These are phyloP conservation scores for Clusia tigrina DNA, from an alignment of 2,888 invertebrate genomes.

Conservation along the genomic window DNA sequence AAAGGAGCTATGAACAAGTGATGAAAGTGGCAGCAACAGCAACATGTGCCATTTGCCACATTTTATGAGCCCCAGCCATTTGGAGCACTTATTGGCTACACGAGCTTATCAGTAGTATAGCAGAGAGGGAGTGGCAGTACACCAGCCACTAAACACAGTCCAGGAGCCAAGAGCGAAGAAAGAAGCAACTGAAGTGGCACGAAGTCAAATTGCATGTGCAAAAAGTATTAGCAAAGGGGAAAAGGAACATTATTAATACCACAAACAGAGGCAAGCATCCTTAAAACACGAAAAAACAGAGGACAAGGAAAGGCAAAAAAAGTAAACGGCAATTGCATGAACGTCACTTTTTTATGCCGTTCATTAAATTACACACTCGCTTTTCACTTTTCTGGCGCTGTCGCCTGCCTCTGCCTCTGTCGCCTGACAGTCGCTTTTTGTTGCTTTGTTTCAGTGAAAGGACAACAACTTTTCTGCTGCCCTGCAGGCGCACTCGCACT, in stretches of 20 bases:
- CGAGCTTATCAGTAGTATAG: neutral
- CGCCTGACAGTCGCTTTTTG: neutral
- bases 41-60: neutral
- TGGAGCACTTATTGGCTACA: neutral
- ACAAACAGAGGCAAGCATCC: too few species aligned
- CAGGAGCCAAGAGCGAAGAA: neutral
- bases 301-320: neutral
- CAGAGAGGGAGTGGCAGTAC: neutral
- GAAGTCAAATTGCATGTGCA: conserved; percentile 1
- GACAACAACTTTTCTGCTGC: neutral
- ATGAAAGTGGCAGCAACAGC: neutral
- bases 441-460: neutral
- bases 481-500: neutral
- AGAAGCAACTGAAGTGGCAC: neutral
- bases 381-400: neutral
- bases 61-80: neutral
- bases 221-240: neutral
- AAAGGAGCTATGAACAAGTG: neutral
- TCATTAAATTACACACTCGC: neutral
- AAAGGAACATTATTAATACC: neutral
- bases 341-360: neutral
- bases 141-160: neutral
- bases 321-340: neutral
- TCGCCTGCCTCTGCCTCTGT: neutral
- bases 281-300: neutral